These are phyloP conservation scores for Heliconius aoede DNA, from an alignment of 2,888 invertebrate species.

Conservation along the genomic window DNA sequence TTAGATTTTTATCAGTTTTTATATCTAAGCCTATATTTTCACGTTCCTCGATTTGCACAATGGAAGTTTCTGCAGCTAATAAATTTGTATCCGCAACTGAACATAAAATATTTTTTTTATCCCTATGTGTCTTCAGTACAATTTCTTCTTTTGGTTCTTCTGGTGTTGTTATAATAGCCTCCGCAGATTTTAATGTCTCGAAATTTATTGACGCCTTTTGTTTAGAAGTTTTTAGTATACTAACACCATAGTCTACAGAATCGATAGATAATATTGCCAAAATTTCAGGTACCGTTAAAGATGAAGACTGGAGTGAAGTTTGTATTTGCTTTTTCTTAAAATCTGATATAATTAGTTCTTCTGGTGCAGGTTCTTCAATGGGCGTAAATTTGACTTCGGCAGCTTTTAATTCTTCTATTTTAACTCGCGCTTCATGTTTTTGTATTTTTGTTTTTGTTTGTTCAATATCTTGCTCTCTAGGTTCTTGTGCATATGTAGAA, in stretches of 20 bases:
- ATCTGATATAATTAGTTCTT: background rate
- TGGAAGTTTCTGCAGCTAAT: background rate
- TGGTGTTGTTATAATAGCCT: background rate
- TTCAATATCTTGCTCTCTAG: constrained; percentile 1
- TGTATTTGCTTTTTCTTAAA: constrained; percentile 28
- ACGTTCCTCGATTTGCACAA: background rate
- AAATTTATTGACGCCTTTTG: constrained; percentile 3
- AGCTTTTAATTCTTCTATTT: constrained; percentile 42
- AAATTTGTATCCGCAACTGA: constrained; percentile 29
- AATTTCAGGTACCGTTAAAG: constrained; percentile 11
- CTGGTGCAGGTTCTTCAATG: constrained; percentile 22
- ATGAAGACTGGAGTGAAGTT: constrained; percentile 17
- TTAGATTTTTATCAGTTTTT: background rate
- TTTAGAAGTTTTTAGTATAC: background rate
- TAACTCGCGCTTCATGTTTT: constrained; percentile 33
- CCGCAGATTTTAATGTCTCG: constrained; percentile 3
- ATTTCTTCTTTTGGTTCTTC: constrained; percentile 14
- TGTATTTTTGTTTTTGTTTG: too few relatives aligned
- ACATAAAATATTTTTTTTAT: background rate
- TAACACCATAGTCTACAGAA: background rate
- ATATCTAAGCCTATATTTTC: background rate
- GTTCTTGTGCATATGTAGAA: background rate
- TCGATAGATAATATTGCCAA: background rate
- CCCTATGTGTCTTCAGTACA: background rate
- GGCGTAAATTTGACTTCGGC: constrained; percentile 33